These are phyloP conservation scores for Hesperia comma DNA, from an alignment of 2,888 invertebrate genomes.

Conservation along the genomic window DNA sequence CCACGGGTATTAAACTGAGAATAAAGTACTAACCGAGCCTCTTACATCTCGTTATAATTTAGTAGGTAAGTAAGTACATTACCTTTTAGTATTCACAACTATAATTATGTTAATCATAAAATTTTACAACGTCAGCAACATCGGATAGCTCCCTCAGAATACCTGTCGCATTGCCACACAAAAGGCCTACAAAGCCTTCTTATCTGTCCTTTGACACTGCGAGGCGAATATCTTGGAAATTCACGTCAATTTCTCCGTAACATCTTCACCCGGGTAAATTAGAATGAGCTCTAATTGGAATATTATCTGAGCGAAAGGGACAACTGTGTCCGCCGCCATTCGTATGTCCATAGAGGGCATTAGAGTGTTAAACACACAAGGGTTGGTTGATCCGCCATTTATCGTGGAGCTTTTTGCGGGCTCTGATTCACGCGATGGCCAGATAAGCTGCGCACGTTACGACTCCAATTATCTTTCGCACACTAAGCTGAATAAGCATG, in stretches of 20 bases:
- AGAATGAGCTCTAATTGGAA: slow-evolving; percentile 49
- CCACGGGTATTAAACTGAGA: too few relatives aligned
- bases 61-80: not conserved
- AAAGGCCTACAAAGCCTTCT: slow-evolving; percentile 26
- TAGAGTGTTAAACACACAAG: slow-evolving; percentile 47
- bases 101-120: not conserved
- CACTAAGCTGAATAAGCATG: slow-evolving; percentile 26
- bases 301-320: slow-evolving; percentile 47
- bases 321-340: slow-evolving; percentile 37
- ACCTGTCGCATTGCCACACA: slow-evolving; percentile 19
- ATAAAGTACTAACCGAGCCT: too few relatives aligned
- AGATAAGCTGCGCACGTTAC: slow-evolving; percentile 50
- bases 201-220: slow-evolving; percentile 24
- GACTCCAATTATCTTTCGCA: slow-evolving; percentile 28
- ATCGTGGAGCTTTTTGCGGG: slow-evolving; percentile 51
- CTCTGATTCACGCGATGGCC: slow-evolving; percentile 55
- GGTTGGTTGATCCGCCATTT: slow-evolving; percentile 53
- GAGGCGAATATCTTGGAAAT: slow-evolving; percentile 16
- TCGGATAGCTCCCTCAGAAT: not conserved
- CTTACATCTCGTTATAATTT: too few relatives aligned
- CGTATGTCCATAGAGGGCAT: slow-evolving; percentile 30
- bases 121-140: not conserved
- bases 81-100: not conserved
- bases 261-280: slow-evolving; percentile 37
- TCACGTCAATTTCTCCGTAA: slow-evolving; percentile 19